phyloP scores from a whole-genome alignment of 2,113 vertebrate genomes.

The Taxidea taxus region DNA sequence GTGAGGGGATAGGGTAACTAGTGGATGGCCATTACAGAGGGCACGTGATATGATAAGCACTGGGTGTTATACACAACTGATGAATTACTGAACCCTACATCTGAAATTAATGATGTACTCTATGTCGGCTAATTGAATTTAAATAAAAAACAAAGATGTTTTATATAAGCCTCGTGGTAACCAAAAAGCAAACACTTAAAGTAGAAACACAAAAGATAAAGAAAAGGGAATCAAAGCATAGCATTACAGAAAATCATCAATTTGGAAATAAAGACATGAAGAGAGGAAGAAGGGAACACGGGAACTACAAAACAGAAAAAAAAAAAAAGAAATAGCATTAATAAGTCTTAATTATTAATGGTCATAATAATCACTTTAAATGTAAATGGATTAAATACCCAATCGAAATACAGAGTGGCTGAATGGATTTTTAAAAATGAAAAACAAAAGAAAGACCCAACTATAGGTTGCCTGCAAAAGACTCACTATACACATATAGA shows the following conservation, averaged over 20 bases:
- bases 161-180: neutral
- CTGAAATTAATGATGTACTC: too few relatives aligned
- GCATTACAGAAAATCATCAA: neutral
- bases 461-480: neutral
- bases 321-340: neutral
- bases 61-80: too few relatives aligned
- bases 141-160: neutral
- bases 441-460: neutral
- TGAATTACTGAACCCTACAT: too few relatives aligned
- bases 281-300: neutral
- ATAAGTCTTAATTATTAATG: neutral
- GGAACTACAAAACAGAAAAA: neutral
- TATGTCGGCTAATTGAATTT: neutral
- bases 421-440: neutral
- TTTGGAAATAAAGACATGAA: neutral
- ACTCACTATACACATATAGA: neutral
- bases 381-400: neutral
- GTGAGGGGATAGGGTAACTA: too few relatives aligned
- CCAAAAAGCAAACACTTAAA: neutral
- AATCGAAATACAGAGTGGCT: neutral
- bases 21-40: too few relatives aligned
- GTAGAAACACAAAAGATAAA: neutral
- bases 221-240: neutral
- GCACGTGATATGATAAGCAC: too few relatives aligned
- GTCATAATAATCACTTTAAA: neutral